phyloP scores from a whole-genome alignment of 2,888 invertebrate genomes.

The Drosophila percnosoma region DNA sequence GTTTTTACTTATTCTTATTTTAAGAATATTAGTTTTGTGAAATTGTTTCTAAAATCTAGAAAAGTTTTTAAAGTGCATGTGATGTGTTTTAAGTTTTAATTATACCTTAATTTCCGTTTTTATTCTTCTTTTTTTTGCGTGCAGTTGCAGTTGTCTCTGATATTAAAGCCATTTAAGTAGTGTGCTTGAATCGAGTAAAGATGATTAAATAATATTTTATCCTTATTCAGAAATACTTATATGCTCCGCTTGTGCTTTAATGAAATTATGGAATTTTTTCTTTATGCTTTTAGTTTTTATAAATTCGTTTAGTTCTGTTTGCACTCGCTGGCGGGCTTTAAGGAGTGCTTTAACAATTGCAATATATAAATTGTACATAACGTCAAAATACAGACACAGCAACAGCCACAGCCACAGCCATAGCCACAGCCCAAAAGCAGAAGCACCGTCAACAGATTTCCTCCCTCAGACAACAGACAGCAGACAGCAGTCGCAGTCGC shows the following conservation, averaged over 20 bases:
- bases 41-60: background rate
- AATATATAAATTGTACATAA: constrained; percentile 1
- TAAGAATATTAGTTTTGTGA: background rate
- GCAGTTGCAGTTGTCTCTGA: no score
- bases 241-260: background rate
- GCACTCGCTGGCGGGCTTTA: background rate
- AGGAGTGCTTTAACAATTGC: constrained; percentile 25
- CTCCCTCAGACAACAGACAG: constrained; percentile 5
- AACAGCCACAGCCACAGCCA: background rate
- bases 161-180: background rate
- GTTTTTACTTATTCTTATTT: background rate
- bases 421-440: background rate
- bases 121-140: no score
- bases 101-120: background rate
- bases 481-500: constrained; percentile 12
- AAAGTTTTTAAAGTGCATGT: background rate
- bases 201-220: background rate
- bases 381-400: constrained; percentile 4
- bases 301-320: background rate
- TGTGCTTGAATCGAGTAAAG: background rate
- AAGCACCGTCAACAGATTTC: constrained; percentile 13
- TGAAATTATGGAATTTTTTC: background rate
- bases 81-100: background rate
- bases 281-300: background rate
- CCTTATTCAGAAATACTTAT: background rate